A percentile compares a stretch with the other conserved stretches of the same genome.
Conservation (phyloP, 2,113 vertebrate species). For the Psephotus haematonotus region DNA sequence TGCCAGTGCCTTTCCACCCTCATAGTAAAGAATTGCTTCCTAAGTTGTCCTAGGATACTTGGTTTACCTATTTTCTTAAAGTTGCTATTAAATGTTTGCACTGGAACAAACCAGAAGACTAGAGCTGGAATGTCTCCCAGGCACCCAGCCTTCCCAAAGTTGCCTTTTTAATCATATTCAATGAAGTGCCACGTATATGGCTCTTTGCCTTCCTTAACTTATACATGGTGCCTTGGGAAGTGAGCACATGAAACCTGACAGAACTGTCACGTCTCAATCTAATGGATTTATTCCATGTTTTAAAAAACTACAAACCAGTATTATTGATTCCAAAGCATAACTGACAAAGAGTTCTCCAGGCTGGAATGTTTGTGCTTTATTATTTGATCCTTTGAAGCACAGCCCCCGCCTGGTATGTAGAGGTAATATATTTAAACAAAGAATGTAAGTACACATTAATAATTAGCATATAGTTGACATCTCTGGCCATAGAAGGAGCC, state of each 20-base stretch:
- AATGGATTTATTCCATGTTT: not conserved
- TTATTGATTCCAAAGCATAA: not conserved
- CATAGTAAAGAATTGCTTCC: not conserved
- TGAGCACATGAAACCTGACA: not conserved
- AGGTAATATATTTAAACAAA: not conserved
- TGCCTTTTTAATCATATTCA: not conserved
- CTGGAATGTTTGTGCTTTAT: not conserved
- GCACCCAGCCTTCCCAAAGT: not conserved
- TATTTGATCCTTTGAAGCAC: not conserved
- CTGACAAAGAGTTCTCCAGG: not conserved
- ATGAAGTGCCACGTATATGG: not conserved
- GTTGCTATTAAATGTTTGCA: not conserved
- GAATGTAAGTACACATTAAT: not conserved
- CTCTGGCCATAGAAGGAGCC: constrained; percentile 3
- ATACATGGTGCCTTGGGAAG: not conserved
- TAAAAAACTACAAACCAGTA: not conserved
- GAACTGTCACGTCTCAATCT: not conserved
- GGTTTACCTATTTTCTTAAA: not conserved
- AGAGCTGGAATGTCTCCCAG: not conserved
- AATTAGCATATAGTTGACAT: not conserved
- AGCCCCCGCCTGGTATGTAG: not conserved
- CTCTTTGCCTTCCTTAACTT: not conserved
- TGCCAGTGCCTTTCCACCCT: not conserved
- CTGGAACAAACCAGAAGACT: not conserved
- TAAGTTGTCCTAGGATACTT: not conserved